Evolutionary conservation across 2,888 invertebrate genomes (phyloP).

Genomic region (Palloptera scutellata): DNA sequence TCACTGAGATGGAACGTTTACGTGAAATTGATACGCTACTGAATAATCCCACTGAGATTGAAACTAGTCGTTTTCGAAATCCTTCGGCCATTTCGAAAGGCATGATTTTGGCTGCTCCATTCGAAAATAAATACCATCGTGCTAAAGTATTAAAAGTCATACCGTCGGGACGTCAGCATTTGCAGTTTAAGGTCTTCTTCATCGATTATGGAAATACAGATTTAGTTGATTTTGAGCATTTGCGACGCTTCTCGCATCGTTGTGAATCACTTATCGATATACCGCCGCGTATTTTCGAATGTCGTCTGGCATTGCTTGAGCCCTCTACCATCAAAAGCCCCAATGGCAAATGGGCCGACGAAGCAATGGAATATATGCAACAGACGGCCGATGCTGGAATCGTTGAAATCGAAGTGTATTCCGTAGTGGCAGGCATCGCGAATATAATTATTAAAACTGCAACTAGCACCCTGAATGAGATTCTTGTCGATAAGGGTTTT

Average conservation of each 20-base stretch:
- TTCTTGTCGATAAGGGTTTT: constrained; percentile 70
- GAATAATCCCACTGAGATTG: constrained; percentile 58
- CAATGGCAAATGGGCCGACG: constrained; percentile 71
- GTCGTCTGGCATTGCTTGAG: constrained; percentile 73
- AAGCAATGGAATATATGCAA: constrained; percentile 66
- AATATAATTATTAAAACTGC: constrained; percentile 70
- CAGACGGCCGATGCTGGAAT: constrained; percentile 56
- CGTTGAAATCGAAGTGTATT: constrained; percentile 67
- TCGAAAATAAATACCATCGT: constrained; percentile 66
- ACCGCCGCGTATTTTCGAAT: constrained; percentile 76
- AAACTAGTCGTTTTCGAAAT: constrained; percentile 42
- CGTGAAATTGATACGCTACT: constrained; percentile 60
- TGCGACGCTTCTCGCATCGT: constrained; percentile 62
- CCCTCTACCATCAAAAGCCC: constrained; percentile 72
- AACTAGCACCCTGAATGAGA: constrained; percentile 69
- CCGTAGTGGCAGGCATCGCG: constrained; percentile 79
- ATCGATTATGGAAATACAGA: constrained; percentile 80
- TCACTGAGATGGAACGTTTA: constrained; percentile 50
- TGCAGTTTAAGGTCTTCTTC: constrained; percentile 66
- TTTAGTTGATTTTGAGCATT: constrained; percentile 63
- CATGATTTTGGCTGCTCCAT: constrained; percentile 70
- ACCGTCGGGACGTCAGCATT: constrained; percentile 41
- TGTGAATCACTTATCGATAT: constrained; percentile 47
- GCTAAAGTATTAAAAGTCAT: constrained; percentile 67
- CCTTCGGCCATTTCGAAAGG: constrained; percentile 63